A percentile compares a stretch with the other conserved stretches of the same genome.
Conservation (phyloP, 2,888 invertebrate species). For the Cataglyphis rosenhaueri region DNA sequence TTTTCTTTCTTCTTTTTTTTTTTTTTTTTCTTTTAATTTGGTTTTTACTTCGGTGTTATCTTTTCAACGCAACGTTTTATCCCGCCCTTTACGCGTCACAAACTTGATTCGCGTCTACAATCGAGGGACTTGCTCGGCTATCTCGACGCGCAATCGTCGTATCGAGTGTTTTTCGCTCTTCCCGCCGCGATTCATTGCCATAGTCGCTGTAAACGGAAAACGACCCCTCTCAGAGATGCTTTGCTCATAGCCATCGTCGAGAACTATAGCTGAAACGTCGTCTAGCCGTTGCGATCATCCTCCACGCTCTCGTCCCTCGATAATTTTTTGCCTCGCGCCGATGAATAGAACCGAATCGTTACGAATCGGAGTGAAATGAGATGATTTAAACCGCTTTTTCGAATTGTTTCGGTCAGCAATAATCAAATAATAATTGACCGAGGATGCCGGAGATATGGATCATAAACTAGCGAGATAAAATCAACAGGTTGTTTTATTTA, state of each 20-base stretch:
- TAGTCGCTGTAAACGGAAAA: slow-evolving; percentile 70
- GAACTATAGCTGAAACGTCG: slow-evolving; percentile 4
- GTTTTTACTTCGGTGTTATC: slow-evolving; percentile 30
- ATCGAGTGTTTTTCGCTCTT: slow-evolving; percentile 53
- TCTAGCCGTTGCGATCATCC: slow-evolving; percentile 25
- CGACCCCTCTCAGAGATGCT: slow-evolving; percentile 39
- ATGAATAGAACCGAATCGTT: slow-evolving; percentile 12
- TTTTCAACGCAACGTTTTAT: slow-evolving; percentile 41
- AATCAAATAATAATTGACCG: neutral
- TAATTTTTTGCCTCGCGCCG: slow-evolving; percentile 20
- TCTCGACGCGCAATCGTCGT: slow-evolving; percentile 15
- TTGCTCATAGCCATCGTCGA: neutral
- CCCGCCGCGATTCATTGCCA: slow-evolving; percentile 70
- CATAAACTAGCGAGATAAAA: slow-evolving; percentile 14
- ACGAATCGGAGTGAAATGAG: slow-evolving; percentile 22
- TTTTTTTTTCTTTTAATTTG: slow-evolving; percentile 25
- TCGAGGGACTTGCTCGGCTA: slow-evolving; percentile 17
- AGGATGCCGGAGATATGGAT: slow-evolving; percentile 1
- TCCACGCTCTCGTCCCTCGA: neutral
- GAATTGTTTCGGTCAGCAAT: neutral
- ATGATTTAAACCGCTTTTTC: slow-evolving; percentile 6
- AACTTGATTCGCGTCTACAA: slow-evolving; percentile 45
- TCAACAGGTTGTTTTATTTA: slow-evolving; percentile 49
- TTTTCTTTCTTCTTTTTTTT: no score
- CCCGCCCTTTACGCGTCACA: slow-evolving; percentile 50